phyloP scores from a whole-genome alignment of 2,888 invertebrate species.

The Hyppa rectilinea region DNA sequence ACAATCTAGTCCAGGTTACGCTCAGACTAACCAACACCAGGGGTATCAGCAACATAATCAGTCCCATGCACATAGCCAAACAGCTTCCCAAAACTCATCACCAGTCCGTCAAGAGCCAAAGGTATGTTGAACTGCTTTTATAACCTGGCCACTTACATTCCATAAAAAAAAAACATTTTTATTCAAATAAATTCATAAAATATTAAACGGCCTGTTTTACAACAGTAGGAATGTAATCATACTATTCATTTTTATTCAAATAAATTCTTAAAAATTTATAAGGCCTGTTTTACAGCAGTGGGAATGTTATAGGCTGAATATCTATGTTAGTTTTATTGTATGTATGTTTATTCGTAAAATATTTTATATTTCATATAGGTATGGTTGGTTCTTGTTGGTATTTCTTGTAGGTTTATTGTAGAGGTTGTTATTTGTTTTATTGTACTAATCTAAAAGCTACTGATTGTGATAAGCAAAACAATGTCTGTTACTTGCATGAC shows the following conservation, averaged over 20 bases:
- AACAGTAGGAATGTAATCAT: too few species aligned
- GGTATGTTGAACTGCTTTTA: constrained; percentile 77
- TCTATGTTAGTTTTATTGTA: too few species aligned
- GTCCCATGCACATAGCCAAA: constrained; percentile 73
- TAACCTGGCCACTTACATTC: constrained; percentile 9
- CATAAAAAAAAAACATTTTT: not conserved
- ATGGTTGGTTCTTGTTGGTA: too few species aligned
- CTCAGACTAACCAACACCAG: constrained; percentile 78
- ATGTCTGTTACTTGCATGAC: constrained; percentile 54
- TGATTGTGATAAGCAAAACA: constrained; percentile 84
- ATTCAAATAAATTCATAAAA: not conserved
- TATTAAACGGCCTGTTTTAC: too few species aligned
- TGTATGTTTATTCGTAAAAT: too few species aligned
- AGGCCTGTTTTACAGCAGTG: too few species aligned
- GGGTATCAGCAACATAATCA: constrained; percentile 74
- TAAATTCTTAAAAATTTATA: too few species aligned
- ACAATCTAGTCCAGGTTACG: constrained; percentile 67
- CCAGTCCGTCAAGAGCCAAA: constrained; percentile 73
- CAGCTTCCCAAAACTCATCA: constrained; percentile 77
- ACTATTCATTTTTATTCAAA: too few species aligned
- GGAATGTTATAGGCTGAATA: too few species aligned
- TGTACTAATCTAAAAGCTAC: constrained; percentile 48
- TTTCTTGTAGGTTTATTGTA: too few species aligned
- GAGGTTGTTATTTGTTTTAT: constrained; percentile 35
- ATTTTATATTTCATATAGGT: too few species aligned